A percentile compares a stretch with the other conserved stretches of the same genome.
Conservation (phyloP, 1,140 invertebrate species). For the Cydia amplana region DNA sequence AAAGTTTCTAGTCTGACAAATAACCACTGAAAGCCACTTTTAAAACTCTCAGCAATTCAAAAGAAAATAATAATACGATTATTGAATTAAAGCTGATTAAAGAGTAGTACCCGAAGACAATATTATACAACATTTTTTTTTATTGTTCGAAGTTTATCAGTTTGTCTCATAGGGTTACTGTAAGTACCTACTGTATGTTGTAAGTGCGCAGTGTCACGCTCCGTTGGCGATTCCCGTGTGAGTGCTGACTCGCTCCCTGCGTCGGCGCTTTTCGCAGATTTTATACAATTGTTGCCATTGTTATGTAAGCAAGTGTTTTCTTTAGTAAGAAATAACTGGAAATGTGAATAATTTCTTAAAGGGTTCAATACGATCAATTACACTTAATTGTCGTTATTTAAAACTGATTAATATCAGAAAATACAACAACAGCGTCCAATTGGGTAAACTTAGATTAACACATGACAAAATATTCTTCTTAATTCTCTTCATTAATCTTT, state of each 20-base stretch:
- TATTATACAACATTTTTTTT: not conserved
- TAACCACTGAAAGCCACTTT: too few relatives aligned
- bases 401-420: too few relatives aligned
- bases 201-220: conserved; percentile 43
- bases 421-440: too few relatives aligned
- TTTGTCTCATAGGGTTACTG: not conserved
- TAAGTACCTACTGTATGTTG: not conserved
- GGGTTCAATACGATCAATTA: too few relatives aligned
- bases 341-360: not conserved
- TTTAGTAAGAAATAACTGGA: not conserved
- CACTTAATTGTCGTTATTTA: too few relatives aligned
- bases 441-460: not conserved
- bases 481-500: too few relatives aligned
- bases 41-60: too few relatives aligned
- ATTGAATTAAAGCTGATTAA: too few relatives aligned
- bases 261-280: conserved; percentile 8
- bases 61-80: too few relatives aligned
- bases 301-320: conserved; percentile 1
- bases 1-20: too few relatives aligned
- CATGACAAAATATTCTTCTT: not conserved
- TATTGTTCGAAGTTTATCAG: not conserved
- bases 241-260: conserved; percentile 39
- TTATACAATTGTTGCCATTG: not conserved
- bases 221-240: conserved; percentile 50
- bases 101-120: not conserved